Evolutionary conservation across 2,797 vertebrate genomes (phyloP), one percentile per base, ranked within the genome.

Genomic region (Graptemys geographica): DNA sequence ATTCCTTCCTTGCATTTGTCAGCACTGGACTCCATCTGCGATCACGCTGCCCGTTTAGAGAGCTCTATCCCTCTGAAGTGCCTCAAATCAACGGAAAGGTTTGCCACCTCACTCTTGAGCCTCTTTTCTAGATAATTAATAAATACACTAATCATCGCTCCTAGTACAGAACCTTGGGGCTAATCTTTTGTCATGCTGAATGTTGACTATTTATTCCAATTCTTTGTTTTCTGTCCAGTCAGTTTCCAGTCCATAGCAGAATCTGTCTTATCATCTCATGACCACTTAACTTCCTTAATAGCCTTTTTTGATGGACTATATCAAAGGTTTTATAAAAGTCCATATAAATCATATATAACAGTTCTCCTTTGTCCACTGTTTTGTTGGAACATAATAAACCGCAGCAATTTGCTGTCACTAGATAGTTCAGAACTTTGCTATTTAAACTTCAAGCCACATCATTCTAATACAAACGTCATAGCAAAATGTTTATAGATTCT

Each of bases 61-160:
- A 47, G 11, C 25, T 90, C 11, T 52, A 5, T 47, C 44, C 1
- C 0, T 81, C 55, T 1, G 0, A 44, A 72, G 65, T 72, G 23
- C n/a, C 65, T 72, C 19, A 72, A 11, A 21, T 78, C 81, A 11
- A 25, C 0, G 1, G 44, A 37, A 13, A 15, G 56, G 47, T 11
- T 37, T 2, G 52, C 27, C 41, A n/a, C 87, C 90, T 82, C 88
- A 21, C 18, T 47, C 51, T 84, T 83, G 18, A 12, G 2, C 21
- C 0, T 5, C 11, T 27, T 1, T 59, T 91, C 59, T 49, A 65
- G 28, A 10, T 19, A 37, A 23, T 69, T 69, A 69, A 69, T 69
- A 37, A 21, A 69, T 69, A 69, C n/a, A 69, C 16, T 69, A 69
- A 37, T 37, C 8, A 18, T 15, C 6, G 7, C 33, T 19, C 33